Conservation (phyloP, 2,797 vertebrate genomes). For the Pagetopsis macropterus region DNA sequence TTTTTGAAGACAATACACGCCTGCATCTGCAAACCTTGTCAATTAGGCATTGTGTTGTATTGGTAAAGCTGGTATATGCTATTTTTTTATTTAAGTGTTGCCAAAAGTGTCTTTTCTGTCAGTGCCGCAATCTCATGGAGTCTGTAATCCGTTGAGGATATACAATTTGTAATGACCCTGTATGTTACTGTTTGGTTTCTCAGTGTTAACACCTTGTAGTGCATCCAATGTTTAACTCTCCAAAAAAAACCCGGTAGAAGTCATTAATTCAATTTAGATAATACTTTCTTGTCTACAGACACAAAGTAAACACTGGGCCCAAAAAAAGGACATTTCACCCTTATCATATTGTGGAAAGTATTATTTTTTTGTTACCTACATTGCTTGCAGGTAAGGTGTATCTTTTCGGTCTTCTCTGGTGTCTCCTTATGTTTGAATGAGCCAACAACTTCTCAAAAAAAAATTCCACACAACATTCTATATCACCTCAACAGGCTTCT, state of each 20-base stretch:
- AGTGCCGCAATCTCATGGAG: too few species aligned
- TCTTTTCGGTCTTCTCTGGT: neutral
- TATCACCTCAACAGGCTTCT: neutral
- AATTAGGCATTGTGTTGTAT: neutral
- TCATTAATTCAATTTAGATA: neutral
- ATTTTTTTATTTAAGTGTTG: too few species aligned
- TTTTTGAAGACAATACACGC: neutral
- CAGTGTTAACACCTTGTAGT: neutral
- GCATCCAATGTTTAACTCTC: neutral
- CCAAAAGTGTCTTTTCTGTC: too few species aligned
- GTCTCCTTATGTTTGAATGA: slow-evolving; percentile 2
- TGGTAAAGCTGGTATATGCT: neutral
- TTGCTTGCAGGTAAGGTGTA: neutral
- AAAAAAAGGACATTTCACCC: neutral
- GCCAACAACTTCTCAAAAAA: neutral
- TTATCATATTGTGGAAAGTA: neutral
- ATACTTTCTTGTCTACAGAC: neutral
- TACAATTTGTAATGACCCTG: neutral
- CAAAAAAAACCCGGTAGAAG: neutral
- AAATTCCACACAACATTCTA: neutral
- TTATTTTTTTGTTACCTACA: too few species aligned
- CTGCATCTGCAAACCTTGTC: neutral
- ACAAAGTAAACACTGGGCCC: neutral
- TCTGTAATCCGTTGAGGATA: too few species aligned
- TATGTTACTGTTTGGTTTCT: neutral